A percentile compares a stretch with the other conserved stretches of the same genome.
Evolutionary conservation across 2,888 invertebrate genomes (phyloP).

Genomic region (Pherbina coryleti): DNA sequence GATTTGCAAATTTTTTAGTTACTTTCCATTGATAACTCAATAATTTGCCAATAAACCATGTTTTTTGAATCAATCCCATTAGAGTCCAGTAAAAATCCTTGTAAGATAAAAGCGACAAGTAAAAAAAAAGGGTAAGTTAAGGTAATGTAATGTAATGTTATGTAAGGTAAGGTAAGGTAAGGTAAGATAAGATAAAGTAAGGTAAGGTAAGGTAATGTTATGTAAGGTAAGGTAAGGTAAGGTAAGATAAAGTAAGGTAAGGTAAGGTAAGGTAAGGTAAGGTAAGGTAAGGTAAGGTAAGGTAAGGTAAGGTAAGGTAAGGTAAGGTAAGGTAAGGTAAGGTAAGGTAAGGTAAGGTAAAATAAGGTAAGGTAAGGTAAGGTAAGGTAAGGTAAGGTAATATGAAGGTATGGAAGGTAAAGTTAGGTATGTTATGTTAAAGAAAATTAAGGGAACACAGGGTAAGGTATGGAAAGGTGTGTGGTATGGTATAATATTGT

Average conservation of each 20-base stretch:
- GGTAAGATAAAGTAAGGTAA: conserved; percentile 19
- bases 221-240: conserved; percentile 21
- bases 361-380: conserved; percentile 33
- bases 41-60: too few species aligned
- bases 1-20: too few species aligned
- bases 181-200: conserved; percentile 29
- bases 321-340: conserved; percentile 32
- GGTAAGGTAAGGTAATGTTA: conserved; percentile 20
- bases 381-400: conserved; percentile 29
- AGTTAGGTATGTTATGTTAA: conserved; percentile 26
- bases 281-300: conserved; percentile 21
- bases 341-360: conserved; percentile 31
- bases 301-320: conserved; percentile 32
- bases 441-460: conserved; percentile 33
- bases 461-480: conserved; percentile 2
- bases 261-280: conserved; percentile 31
- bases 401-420: conserved; percentile 26
- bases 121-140: conserved; percentile 27
- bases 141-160: conserved; percentile 32
- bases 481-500: conserved; percentile 30
- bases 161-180: conserved; percentile 28
- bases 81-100: too few species aligned
- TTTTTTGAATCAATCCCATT: too few species aligned
- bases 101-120: too few species aligned
- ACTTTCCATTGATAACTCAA: too few species aligned